Percentiles rank a stretch among this genome's conserved stretches.
Conservation (phyloP, 2,888 invertebrate species). For the Drosophila stalkeri region DNA sequence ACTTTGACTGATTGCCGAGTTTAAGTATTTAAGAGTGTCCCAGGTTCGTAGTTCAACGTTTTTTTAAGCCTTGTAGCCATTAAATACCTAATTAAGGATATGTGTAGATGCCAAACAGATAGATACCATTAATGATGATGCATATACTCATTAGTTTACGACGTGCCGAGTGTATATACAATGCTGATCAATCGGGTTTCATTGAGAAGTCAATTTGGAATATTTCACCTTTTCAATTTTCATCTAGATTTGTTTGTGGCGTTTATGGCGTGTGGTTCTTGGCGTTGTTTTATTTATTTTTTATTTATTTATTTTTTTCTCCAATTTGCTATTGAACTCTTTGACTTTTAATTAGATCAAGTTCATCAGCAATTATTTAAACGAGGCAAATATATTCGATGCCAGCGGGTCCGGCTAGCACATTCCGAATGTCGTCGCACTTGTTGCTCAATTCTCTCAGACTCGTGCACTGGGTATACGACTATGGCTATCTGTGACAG, state of each 20-base stretch:
- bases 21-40: slow-evolving; percentile 12
- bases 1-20: slow-evolving; percentile 40
- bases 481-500: slow-evolving; percentile 23
- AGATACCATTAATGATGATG: neutral
- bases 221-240: slow-evolving; percentile 9
- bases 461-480: neutral
- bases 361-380: slow-evolving; percentile 41
- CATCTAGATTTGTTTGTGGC: slow-evolving; percentile 12
- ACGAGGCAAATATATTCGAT: slow-evolving; percentile 17
- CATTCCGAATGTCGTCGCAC: slow-evolving; percentile 32
- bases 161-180: neutral
- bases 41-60: slow-evolving; percentile 4
- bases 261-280: slow-evolving; percentile 16
- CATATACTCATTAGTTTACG: neutral
- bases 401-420: slow-evolving; percentile 1
- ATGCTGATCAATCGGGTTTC: slow-evolving; percentile 1
- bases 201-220: slow-evolving; percentile 10
- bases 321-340: slow-evolving; percentile 57
- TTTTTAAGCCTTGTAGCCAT: neutral
- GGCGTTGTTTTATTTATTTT: slow-evolving; percentile 7
- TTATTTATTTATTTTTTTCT: slow-evolving; percentile 2
- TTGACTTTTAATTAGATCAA: slow-evolving; percentile 49
- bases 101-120: neutral
- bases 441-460: slow-evolving; percentile 43
- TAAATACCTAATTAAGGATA: neutral